Evolutionary conservation across 2,888 invertebrate genomes (phyloP).

Genomic region (Listrodromus nycthemerus): DNA sequence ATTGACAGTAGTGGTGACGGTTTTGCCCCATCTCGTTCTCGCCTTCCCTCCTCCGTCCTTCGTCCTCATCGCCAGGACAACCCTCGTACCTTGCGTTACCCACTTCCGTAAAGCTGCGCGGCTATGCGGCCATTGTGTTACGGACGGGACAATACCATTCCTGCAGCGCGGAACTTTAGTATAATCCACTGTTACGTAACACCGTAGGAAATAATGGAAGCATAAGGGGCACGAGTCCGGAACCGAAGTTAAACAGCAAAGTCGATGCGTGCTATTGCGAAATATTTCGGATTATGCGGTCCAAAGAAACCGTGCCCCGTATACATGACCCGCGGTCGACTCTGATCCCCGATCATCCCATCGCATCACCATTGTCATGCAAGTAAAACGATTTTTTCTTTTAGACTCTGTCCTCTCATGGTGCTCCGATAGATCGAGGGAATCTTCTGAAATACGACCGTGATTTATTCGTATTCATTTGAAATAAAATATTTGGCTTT

Average conservation of each 20-base stretch:
- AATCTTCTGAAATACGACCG: background rate
- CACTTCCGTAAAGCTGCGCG: conserved; percentile 2
- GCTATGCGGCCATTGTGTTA: conserved; percentile 4
- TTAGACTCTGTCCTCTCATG: conserved; percentile 18
- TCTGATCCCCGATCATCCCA: conserved; percentile 38
- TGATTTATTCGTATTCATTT: no score
- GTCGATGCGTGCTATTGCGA: conserved; percentile 75
- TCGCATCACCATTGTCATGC: conserved; percentile 10
- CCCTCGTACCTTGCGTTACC: conserved; percentile 9
- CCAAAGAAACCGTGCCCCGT: conserved; percentile 67
- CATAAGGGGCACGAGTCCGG: conserved; percentile 8
- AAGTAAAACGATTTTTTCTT: conserved; percentile 38
- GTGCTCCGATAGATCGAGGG: background rate
- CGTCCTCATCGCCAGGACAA: background rate
- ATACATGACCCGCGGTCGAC: conserved; percentile 29
- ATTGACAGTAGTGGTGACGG: conserved; percentile 28
- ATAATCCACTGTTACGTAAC: conserved; percentile 3
- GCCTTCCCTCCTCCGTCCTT: conserved; percentile 28
- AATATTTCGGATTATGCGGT: conserved; percentile 74
- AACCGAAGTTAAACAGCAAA: conserved; percentile 14
- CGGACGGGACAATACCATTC: background rate
- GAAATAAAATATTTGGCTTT: background rate
- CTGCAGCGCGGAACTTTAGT: background rate
- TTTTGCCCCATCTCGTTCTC: conserved; percentile 44
- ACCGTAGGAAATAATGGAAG: background rate